Evolutionary conservation across 2,113 vertebrate species (phyloP).

Genomic region (Gallinago undulata): DNA sequence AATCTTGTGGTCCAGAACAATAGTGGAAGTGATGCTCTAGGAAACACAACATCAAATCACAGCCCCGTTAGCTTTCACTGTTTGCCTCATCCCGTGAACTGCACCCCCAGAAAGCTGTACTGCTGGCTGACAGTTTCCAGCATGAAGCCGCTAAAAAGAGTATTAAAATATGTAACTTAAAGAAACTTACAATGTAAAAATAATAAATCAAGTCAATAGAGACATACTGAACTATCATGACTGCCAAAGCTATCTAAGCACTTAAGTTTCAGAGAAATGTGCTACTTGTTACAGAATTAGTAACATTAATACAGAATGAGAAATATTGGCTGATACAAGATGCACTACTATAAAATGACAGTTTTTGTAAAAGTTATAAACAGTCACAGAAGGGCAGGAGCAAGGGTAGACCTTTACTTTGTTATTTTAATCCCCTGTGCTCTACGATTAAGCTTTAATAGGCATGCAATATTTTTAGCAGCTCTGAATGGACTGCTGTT

Average conservation of each 20-base stretch:
- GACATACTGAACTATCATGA: not conserved
- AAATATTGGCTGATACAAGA: not conserved
- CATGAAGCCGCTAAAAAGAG: not conserved
- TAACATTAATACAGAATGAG: not conserved
- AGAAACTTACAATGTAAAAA: not conserved
- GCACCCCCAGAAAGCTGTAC: not conserved
- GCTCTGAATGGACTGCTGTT: conserved; percentile 14
- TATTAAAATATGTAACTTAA: not conserved
- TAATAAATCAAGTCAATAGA: not conserved
- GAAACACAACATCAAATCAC: not conserved
- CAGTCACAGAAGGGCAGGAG: not conserved
- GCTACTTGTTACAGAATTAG: not conserved
- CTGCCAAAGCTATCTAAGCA: not conserved
- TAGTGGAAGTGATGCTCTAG: not conserved
- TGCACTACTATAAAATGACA: rapidly evolving
- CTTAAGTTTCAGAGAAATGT: not conserved
- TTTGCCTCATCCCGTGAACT: not conserved
- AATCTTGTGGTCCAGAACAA: not conserved
- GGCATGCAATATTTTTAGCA: conserved; percentile 15
- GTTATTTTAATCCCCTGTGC: not conserved
- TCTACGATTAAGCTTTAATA: conserved; percentile 30
- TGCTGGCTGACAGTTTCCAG: not conserved
- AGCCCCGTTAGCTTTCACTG: not conserved
- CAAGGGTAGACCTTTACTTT: not conserved
- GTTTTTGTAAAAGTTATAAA: not conserved